These are phyloP conservation scores for Oreotrochilus melanogaster DNA, from an alignment of 2,113 vertebrate species.

Conservation along the genomic window DNA sequence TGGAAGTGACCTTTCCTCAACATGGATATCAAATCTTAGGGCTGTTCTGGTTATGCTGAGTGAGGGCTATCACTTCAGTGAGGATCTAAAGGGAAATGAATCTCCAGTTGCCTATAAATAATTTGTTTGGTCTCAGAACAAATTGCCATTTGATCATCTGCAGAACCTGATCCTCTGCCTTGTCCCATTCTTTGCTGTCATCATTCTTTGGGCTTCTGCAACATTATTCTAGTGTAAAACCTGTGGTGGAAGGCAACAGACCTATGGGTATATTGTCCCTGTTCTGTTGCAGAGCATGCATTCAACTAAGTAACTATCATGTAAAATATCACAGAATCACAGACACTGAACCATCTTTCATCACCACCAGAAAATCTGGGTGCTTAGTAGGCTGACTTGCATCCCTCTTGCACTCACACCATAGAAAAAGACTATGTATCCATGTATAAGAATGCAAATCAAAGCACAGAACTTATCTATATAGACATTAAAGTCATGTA, in stretches of 20 bases:
- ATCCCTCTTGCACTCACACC: not conserved
- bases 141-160: not conserved
- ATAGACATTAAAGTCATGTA: not conserved
- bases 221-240: not conserved
- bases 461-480: not conserved
- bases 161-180: not conserved
- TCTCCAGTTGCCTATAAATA: not conserved
- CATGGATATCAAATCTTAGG: not conserved
- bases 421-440: not conserved
- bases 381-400: not conserved
- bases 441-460: not conserved
- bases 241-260: not conserved
- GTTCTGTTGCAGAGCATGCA: not conserved
- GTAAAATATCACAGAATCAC: not conserved
- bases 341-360: not conserved
- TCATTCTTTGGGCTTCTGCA: not conserved
- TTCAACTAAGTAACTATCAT: not conserved
- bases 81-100: not conserved
- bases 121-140: conserved; percentile 21
- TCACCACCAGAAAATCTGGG: not conserved
- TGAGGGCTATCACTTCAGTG: not conserved
- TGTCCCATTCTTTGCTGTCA: not conserved
- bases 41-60: not conserved
- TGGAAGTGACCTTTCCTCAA: not conserved
- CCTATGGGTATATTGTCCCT: not conserved